Base-by-base conservation (phyloP, 1,140 invertebrate genomes). In the Centruroides vittatus region DNA sequence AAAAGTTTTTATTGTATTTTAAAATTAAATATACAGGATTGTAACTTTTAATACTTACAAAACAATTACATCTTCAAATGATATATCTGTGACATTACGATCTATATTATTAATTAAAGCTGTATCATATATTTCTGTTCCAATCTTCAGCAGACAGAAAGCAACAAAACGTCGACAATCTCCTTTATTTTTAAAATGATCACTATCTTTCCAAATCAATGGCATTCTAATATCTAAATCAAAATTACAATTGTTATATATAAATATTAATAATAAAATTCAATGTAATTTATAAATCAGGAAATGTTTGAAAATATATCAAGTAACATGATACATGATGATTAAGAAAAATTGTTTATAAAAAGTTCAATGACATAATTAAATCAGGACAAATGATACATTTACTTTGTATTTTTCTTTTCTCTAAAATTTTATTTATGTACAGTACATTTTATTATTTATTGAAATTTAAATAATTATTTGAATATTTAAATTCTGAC, bases 161-260 rank as follows among this genome's bases (percentile, higher is more conserved):
- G 84, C 82, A 7, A 83, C 83, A 72, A 84, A 86, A 61, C 82
- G 73, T 56, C 83, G 70, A 70, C 84, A 81, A 72, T 85, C 83
- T 48, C 83, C 83, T 66, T 83, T 82, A 71, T 84, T 85, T 70
- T 85, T 85, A 68, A 85, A 85, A 67, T 85, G 82, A 69, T 85
- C 83, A 0, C 78, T 79, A 69, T 85, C 83, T 61, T 82, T 78
- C 84, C 83, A 86, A 74, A 85, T 84, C 47, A 86, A 69, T 0
- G 84, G 84, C 67, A 86, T 80, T 48, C 84, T 73, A 7, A 86
- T 72, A 70, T 86, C 83, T 55, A 79, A 55, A 81, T 66, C 62
- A 59, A 59, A 51, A 55, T 55, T n/a, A 57, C 13, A 47, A 57
- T 12, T 13, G 36, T 50, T 57, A 13, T 10, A 11, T 55, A 11